phyloP scores from a whole-genome alignment of 2,888 invertebrate species.

The Drosophila nr. perissopoda region DNA sequence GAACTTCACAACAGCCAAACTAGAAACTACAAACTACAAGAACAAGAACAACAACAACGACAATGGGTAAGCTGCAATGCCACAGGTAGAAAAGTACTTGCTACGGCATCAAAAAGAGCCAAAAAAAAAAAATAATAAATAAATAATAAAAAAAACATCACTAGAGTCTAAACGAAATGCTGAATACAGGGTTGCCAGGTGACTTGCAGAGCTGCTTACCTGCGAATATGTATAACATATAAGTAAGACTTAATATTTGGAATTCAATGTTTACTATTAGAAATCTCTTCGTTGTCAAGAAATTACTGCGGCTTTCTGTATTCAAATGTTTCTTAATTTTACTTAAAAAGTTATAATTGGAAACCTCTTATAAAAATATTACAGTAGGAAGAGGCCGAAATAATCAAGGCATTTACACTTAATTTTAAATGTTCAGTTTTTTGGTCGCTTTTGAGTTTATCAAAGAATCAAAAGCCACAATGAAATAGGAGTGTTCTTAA shows the following conservation, averaged over 20 bases:
- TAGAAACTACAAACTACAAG: slow-evolving; percentile 14
- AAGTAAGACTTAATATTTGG: background rate
- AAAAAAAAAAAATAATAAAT: slow-evolving; percentile 3
- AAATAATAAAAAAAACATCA: background rate
- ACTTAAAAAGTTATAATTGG: background rate
- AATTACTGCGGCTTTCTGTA: background rate
- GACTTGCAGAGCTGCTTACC: background rate
- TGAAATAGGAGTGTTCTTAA: background rate
- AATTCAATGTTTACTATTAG: background rate
- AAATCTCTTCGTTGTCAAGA: background rate
- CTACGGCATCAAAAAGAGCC: slow-evolving; percentile 1
- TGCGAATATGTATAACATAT: slow-evolving; percentile 5
- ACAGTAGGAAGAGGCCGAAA: too few relatives aligned
- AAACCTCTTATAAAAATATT: background rate
- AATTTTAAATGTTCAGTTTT: background rate
- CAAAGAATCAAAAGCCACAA: background rate
- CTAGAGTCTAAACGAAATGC: slow-evolving; percentile 2
- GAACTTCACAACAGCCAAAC: slow-evolving; percentile 33
- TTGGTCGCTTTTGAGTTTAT: background rate
- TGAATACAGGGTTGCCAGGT: slow-evolving; percentile 26
- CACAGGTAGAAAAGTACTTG: slow-evolving; percentile 43
- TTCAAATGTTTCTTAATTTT: background rate
- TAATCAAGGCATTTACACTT: background rate
- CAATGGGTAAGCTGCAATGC: slow-evolving; percentile 31
- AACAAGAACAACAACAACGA: slow-evolving; percentile 20